A percentile compares a stretch with the other conserved stretches of the same genome.
Evolutionary conservation across 2,888 invertebrate genomes (phyloP).

Genomic region (Rhyacophila evoluta): DNA sequence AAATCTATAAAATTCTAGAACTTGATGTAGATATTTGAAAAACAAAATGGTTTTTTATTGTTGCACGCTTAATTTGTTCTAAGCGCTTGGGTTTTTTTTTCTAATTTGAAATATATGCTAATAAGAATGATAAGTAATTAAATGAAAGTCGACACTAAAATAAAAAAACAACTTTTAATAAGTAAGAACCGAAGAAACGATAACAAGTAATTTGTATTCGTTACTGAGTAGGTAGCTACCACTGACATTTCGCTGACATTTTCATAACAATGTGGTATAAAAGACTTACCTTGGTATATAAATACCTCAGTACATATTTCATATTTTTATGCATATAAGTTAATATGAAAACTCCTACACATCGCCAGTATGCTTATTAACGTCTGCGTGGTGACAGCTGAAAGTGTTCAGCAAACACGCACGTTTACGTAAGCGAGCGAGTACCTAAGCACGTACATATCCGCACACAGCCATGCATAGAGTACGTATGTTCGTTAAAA

Average conservation of each 20-base stretch:
- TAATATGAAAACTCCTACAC: constrained; percentile 15
- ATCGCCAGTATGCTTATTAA: constrained; percentile 9
- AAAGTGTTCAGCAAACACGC: constrained; percentile 38
- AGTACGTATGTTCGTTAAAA: constrained; percentile 4
- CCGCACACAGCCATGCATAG: constrained; percentile 15
- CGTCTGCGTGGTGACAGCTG: constrained; percentile 38
- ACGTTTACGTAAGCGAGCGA: constrained; percentile 39
- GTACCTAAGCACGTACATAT: constrained; percentile 2
- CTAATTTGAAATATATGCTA: too few relatives aligned
- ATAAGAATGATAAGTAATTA: too few relatives aligned
- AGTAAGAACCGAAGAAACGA: too few relatives aligned
- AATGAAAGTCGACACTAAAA: too few relatives aligned
- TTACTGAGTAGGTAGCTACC: too few relatives aligned
- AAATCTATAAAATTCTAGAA: too few relatives aligned
- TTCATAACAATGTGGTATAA: background rate
- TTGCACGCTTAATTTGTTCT: too few relatives aligned
- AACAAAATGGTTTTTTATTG: too few relatives aligned
- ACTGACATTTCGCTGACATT: constrained; percentile 1
- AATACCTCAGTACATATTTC: background rate
- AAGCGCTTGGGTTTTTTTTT: too few relatives aligned
- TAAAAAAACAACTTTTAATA: too few relatives aligned
- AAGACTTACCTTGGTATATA: background rate
- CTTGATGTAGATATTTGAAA: too few relatives aligned
- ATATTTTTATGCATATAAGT: background rate
- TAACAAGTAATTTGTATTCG: background rate